phyloP scores from a whole-genome alignment of 2,797 vertebrate genomes.

The Eulemur albifrons region DNA sequence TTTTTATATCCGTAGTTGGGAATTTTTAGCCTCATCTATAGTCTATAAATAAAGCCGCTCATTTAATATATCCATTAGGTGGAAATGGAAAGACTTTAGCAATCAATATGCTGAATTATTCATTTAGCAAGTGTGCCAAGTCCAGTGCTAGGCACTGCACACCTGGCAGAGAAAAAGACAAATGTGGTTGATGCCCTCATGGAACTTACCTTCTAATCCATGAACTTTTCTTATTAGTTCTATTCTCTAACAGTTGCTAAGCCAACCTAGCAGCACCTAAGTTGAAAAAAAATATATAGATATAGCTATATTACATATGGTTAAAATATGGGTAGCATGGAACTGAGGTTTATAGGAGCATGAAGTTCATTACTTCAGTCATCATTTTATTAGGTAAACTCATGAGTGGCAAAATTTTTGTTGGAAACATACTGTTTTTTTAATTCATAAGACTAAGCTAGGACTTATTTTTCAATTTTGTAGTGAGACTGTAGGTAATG shows the following conservation, averaged over 20 bases:
- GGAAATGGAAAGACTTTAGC: background rate
- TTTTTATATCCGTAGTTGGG: conserved; percentile 19
- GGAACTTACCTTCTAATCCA: background rate
- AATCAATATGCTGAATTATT: background rate
- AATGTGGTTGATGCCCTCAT: background rate
- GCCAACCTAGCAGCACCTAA: background rate
- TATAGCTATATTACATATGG: background rate
- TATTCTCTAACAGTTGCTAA: background rate
- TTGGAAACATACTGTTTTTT: background rate
- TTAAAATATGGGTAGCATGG: background rate
- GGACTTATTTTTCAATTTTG: conserved; percentile 16
- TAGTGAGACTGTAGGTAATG: background rate
- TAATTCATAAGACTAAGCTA: background rate
- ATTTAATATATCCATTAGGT: conserved; percentile 3
- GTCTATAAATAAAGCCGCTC: background rate
- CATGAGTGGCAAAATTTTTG: background rate
- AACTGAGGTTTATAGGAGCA: conserved; percentile 11
- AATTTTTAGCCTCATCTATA: background rate
- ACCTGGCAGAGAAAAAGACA: background rate
- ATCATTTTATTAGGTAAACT: conserved; percentile 8
- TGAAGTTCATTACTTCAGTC: background rate
- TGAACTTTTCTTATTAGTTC: background rate
- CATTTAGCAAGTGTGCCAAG: background rate
- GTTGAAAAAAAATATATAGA: background rate
- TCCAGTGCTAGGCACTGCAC: background rate